Conservation (phyloP, 2,888 invertebrate species). For the Cosmia pyralina region DNA sequence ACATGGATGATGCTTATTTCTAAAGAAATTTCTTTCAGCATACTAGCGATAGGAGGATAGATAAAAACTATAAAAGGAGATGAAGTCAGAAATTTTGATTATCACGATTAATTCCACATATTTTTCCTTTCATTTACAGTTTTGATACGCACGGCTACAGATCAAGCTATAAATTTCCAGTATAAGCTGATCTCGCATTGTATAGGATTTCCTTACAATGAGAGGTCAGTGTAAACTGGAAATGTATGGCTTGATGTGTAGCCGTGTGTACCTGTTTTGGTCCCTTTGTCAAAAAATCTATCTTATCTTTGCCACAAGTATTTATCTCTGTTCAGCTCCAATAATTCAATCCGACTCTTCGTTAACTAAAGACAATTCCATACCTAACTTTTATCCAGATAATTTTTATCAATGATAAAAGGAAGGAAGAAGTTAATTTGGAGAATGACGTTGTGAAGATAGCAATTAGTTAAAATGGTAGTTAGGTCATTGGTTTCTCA, state of each 20-base stretch:
- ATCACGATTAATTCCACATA: neutral
- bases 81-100: neutral
- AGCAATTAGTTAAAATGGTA: constrained; percentile 3
- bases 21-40: neutral
- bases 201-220: too few species aligned
- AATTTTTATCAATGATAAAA: constrained; percentile 1
- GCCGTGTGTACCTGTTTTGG: too few species aligned
- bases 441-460: neutral
- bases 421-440: neutral
- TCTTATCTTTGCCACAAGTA: neutral
- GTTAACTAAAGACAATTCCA: neutral
- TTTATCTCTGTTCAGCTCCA: neutral
- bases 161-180: too few species aligned
- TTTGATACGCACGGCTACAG: too few species aligned
- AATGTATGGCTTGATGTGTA: too few species aligned
- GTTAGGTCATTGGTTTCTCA: neutral
- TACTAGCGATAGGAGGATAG: neutral
- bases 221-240: too few species aligned
- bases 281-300: neutral
- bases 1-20: neutral
- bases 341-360: neutral
- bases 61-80: neutral
- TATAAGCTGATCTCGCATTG: too few species aligned
- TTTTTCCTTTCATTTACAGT: neutral
- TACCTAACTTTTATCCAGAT: neutral